These are phyloP conservation scores for Trichechus manatus DNA, from an alignment of 2,113 vertebrate species.

Conservation along the genomic window DNA sequence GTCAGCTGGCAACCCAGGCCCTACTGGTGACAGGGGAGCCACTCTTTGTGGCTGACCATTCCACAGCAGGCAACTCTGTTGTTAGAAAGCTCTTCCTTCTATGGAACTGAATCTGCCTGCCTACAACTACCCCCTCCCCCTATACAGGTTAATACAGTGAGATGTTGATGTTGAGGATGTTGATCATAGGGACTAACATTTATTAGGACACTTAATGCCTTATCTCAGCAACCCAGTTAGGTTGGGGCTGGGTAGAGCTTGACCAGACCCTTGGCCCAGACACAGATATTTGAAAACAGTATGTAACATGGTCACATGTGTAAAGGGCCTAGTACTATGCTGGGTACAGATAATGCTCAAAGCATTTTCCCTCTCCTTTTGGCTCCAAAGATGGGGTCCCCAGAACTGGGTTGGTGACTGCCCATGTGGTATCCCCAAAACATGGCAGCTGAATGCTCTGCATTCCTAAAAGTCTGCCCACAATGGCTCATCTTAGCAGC, in stretches of 20 bases:
- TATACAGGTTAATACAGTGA: background rate
- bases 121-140: background rate
- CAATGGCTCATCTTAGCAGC: background rate
- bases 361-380: background rate
- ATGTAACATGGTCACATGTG: accelerated
- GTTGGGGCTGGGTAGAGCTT: background rate
- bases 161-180: background rate
- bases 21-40: background rate
- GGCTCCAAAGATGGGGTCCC: background rate
- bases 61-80: background rate
- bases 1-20: background rate
- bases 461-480: background rate
- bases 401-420: background rate
- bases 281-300: background rate
- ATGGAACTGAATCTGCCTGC: background rate
- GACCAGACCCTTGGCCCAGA: background rate
- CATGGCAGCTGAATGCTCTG: background rate
- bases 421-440: background rate
- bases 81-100: slow-evolving; percentile 69
- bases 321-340: background rate
- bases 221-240: background rate
- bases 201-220: background rate
- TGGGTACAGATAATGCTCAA: background rate
- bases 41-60: background rate
- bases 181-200: background rate